Evolutionary conservation across 2,888 invertebrate species (phyloP).

Genomic region (Pterostichus madidus): DNA sequence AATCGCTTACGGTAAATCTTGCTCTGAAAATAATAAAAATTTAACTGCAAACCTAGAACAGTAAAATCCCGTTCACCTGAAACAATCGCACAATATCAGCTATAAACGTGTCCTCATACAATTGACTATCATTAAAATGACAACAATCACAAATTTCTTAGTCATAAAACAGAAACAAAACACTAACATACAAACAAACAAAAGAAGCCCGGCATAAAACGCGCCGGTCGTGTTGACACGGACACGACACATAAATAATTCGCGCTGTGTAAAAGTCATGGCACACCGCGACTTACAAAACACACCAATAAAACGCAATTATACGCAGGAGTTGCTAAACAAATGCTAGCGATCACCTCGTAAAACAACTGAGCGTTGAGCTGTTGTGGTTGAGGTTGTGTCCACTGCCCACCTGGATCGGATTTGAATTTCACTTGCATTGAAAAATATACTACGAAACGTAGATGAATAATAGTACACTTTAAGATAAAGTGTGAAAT

Average conservation of each 20-base stretch:
- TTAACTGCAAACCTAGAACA: constrained; percentile 24
- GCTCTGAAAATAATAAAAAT: not conserved
- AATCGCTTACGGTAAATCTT: constrained; percentile 15
- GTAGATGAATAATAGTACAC: too few relatives aligned
- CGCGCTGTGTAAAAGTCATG: constrained; percentile 58
- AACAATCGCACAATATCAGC: constrained; percentile 49
- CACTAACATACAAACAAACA: constrained; percentile 50
- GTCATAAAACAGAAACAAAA: constrained; percentile 55
- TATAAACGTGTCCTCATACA: constrained; percentile 50
- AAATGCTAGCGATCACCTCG: constrained; percentile 53
- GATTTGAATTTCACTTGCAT: constrained; percentile 19
- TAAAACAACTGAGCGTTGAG: constrained; percentile 43
- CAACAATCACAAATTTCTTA: constrained; percentile 57
- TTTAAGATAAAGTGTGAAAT: too few relatives aligned
- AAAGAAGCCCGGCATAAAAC: constrained; percentile 51
- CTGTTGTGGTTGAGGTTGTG: not conserved
- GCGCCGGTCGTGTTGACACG: constrained; percentile 40
- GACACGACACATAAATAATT: constrained; percentile 59
- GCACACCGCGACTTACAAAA: constrained; percentile 50
- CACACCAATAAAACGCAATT: constrained; percentile 56
- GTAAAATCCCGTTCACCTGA: constrained; percentile 38
- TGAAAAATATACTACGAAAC: not conserved
- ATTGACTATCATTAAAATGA: constrained; percentile 50
- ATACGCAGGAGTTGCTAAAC: constrained; percentile 45
- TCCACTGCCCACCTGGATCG: constrained; percentile 32